phyloP scores from a whole-genome alignment of 2,113 vertebrate genomes.

The Cynoglossus semilaevis region DNA sequence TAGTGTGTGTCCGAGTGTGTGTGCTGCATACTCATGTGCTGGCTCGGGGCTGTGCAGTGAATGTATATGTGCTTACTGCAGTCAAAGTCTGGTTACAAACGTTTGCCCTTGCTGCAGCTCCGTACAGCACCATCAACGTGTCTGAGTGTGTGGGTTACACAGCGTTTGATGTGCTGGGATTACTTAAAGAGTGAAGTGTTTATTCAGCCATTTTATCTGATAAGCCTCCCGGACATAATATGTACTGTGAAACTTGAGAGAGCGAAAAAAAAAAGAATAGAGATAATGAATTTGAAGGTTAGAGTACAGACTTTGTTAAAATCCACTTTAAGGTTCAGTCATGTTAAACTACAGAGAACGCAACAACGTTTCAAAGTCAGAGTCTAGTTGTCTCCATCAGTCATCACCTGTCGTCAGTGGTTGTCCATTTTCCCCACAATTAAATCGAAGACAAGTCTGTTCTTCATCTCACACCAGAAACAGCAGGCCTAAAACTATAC shows the following conservation, averaged over 20 bases:
- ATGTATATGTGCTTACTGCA: slow-evolving; percentile 79
- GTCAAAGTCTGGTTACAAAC: slow-evolving; percentile 73
- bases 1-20: slow-evolving; percentile 65
- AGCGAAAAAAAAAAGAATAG: no score
- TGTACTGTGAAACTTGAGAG: background rate
- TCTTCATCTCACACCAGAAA: no score
- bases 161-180: background rate
- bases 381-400: no score
- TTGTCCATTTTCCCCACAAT: no score
- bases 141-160: slow-evolving; percentile 7
- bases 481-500: no score
- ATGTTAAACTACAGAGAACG: no score
- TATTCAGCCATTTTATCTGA: background rate
- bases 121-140: slow-evolving; percentile 38
- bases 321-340: no score
- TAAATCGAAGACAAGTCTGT: no score
- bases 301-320: no score
- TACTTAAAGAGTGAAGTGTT: background rate
- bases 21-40: slow-evolving; percentile 73
- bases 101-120: slow-evolving; percentile 75
- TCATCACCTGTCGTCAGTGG: no score
- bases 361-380: no score
- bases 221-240: background rate
- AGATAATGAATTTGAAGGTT: no score
- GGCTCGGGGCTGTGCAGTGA: slow-evolving; percentile 72